Base-by-base conservation (phyloP, 2,888 invertebrate genomes). In the Sialis fuliginosa region DNA sequence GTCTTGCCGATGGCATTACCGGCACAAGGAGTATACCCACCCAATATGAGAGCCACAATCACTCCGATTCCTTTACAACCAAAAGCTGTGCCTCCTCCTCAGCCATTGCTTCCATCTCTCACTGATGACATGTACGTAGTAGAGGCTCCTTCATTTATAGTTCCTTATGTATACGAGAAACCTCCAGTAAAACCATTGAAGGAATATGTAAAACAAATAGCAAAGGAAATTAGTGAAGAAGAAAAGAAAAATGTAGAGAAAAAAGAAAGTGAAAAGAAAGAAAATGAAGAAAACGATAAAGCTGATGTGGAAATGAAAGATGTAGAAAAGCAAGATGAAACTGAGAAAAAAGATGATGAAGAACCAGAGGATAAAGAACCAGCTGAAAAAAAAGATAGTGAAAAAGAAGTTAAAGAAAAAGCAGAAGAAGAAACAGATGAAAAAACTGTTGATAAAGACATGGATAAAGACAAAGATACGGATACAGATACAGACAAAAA, bases 101-200 rank as follows among this genome's bases (percentile, higher is more conserved):
- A 22, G 31, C 44, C 31, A 33, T 77, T 88, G 52, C 63, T 91
- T 54, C 88, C 88, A 1, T 84, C 86, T 6, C 64, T 91, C 30
- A 89, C 89, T 13, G 90, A 91, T 61, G 89, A 91, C 56, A 90
- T 90, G 83, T 90, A 83, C 62, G 89, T 91, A 8, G 82, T 91
- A 7, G 90, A 91, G 64, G 90, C 90, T 32, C 90, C 91, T 6
- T 90, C 89, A 22, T 90, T 91, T 60, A 89, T 91, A 60, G 90
- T 91, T 54, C 91, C 91, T 42, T 91, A 91, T 62, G 87, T 91
- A 22, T 90, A 90, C 64, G 90, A 91, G 62, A 90, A 90, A 61
- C 87, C 89, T 7, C 87, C 90, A 1, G 63, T 81, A 5, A 79
- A 81, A 56, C 81, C 82, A 48, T 74, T 90, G 51, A 81, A 79